A percentile compares a stretch with the other conserved stretches of the same genome.
Evolutionary conservation across 1,140 invertebrate species (phyloP).

Genomic region (Drosophila kepulauana): DNA sequence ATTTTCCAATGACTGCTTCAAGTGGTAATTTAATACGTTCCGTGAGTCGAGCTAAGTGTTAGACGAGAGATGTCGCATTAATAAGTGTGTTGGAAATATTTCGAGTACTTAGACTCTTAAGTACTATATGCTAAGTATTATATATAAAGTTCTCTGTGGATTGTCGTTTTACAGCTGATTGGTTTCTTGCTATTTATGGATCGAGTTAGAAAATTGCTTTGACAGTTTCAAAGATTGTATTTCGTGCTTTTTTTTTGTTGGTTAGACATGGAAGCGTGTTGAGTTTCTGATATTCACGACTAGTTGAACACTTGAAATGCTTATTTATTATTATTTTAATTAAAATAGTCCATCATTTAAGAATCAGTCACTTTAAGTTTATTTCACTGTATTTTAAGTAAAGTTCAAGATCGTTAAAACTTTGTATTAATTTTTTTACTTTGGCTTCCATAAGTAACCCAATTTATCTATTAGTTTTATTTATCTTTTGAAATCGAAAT

Average conservation of each 20-base stretch:
- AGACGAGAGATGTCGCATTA: slow-evolving; percentile 35
- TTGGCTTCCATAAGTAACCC: no score
- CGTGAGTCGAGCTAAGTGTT: slow-evolving; percentile 51
- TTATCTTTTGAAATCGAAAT: no score
- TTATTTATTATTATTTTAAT: neutral
- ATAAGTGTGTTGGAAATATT: slow-evolving; percentile 52
- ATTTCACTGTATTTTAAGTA: no score
- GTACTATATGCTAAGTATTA: slow-evolving; percentile 37
- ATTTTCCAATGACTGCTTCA: neutral
- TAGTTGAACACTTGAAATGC: neutral
- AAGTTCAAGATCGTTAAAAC: no score
- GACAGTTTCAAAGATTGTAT: slow-evolving; percentile 15
- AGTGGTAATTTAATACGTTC: slow-evolving; percentile 59
- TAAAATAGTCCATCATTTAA: no score
- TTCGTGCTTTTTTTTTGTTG: slow-evolving; percentile 9
- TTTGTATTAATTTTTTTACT: no score
- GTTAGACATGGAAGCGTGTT: neutral
- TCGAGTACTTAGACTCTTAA: slow-evolving; percentile 32
- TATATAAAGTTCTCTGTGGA: slow-evolving; percentile 35
- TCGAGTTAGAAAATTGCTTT: slow-evolving; percentile 14
- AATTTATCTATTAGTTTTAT: no score
- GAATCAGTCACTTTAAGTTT: no score
- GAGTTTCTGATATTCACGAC: neutral
- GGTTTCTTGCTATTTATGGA: slow-evolving; percentile 35
- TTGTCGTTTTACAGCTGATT: slow-evolving; percentile 66